Percentiles rank a stretch among this genome's conserved stretches.
These are phyloP conservation scores for Conistra vaccinii DNA, from an alignment of 2,888 invertebrate species.

Conservation along the genomic window DNA sequence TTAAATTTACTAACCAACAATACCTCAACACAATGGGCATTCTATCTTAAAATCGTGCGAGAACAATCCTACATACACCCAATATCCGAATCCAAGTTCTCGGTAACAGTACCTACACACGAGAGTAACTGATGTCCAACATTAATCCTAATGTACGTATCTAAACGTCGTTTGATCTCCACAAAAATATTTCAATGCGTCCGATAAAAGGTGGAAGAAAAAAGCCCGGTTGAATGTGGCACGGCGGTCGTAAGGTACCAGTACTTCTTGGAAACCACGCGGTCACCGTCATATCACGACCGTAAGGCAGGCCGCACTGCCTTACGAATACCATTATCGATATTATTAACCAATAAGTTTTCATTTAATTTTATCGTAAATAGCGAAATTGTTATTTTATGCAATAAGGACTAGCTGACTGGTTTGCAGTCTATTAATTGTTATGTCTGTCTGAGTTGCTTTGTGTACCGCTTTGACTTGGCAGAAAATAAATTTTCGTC, in stretches of 20 bases:
- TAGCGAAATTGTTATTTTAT: constrained; percentile 45
- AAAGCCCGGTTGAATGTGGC: constrained; percentile 80
- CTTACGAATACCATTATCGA: constrained; percentile 67
- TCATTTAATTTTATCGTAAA: constrained; percentile 41
- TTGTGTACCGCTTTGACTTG: constrained; percentile 5
- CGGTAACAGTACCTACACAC: constrained; percentile 73
- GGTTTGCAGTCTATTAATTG: constrained; percentile 53
- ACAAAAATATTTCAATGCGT: constrained; percentile 89
- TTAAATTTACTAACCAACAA: constrained; percentile 60
- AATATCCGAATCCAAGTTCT: constrained; percentile 78
- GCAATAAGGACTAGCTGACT: constrained; percentile 25
- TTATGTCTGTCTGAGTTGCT: constrained; percentile 8
- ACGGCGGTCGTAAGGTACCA: constrained; percentile 86
- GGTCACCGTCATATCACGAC: constrained; percentile 89
- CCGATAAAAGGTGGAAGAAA: constrained; percentile 87
- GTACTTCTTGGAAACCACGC: constrained; percentile 87
- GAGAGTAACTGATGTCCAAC: constrained; percentile 85
- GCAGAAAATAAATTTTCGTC: background rate
- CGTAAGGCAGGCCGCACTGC: constrained; percentile 76
- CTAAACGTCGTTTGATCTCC: constrained; percentile 89
- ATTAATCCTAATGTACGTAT: constrained; percentile 90
- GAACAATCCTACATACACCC: constrained; percentile 71
- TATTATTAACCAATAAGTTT: constrained; percentile 56
- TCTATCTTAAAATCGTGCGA: constrained; percentile 74
- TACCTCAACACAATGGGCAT: constrained; percentile 73